Evolutionary conservation across 2,113 vertebrate species (phyloP), one percentile per base, ranked within the genome.

Genomic region (Menura novaehollandiae): DNA sequence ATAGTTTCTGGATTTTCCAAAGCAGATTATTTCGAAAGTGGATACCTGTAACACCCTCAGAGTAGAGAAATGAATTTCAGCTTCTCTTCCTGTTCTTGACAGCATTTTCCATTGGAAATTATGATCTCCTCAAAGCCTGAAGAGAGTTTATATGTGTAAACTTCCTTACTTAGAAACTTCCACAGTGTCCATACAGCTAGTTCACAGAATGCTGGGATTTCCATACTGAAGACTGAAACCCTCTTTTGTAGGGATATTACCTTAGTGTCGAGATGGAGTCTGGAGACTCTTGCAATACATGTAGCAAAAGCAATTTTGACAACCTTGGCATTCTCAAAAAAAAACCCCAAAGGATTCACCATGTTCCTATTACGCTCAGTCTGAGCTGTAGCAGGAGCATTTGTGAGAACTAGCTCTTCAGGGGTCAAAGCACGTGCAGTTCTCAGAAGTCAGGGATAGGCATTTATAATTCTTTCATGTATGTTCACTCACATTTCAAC

Each of bases 321-420:
- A 52, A 30, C 3, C 4, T 14, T 28, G 6, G 1, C 10, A 41
- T 74, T 92, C 15, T 37, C 35, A 47, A 53, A 79, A 67, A 55
- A 69, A 16, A 30, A 20, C 0, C 1, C 2, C 5, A 43, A 43
- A 87, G 5, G 47, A 35, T 62, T 92, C 18, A 47, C 16, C 4
- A 6, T 3, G 2, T n/a, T 80, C 14, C 14, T 85, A 3, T 46
- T 52, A 33, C 16, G 3, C 6, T 73, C 8, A 27, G 24, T 7
- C 4, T 63, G n/a, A 83, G 10, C 3, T 47, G 20, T 27, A 11
- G 2, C 5, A 62, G 21, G 2, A 90, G 0, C 3, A 14, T 52
- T 81, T 85, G 9, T 47, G 41, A 77, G 62, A 90, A 43, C 6
- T 13, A 10, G 6, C 5, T 59, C 15, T 59, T 73, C 18, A 68